These are phyloP conservation scores for Tholera decimalis DNA, from an alignment of 2,888 invertebrate species.

Conservation along the genomic window DNA sequence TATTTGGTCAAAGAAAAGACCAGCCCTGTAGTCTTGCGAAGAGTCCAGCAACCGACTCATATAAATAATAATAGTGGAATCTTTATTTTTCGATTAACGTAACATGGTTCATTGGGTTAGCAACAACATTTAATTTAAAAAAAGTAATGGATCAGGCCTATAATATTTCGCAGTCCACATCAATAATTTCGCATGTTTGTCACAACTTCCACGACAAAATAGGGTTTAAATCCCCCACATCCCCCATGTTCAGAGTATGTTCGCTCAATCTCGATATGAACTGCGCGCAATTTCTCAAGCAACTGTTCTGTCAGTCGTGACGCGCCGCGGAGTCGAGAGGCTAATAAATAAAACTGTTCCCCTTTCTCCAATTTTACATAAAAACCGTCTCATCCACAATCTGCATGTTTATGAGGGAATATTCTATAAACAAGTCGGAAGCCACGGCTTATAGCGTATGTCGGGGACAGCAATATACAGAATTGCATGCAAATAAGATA, in stretches of 20 bases:
- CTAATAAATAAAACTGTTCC: constrained; percentile 90
- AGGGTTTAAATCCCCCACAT: constrained; percentile 39
- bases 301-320: constrained; percentile 77
- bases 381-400: constrained; percentile 91
- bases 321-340: constrained; percentile 86
- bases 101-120: too few species aligned
- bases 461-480: constrained; percentile 84
- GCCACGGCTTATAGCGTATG: constrained; percentile 76
- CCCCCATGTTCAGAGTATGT: constrained; percentile 19
- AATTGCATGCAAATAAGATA: constrained; percentile 91
- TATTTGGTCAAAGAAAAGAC: too few species aligned
- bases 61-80: too few species aligned
- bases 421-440: constrained; percentile 90
- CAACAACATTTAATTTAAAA: too few species aligned
- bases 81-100: too few species aligned
- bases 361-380: constrained; percentile 89
- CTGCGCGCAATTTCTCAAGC: constrained; percentile 80
- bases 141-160: too few species aligned
- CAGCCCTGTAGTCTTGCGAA: too few species aligned
- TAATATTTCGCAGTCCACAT: neutral
- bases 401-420: constrained; percentile 91
- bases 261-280: constrained; percentile 73
- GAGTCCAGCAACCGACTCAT: too few species aligned
- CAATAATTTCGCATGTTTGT: neutral
- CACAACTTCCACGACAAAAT: constrained; percentile 18